Percentiles rank a stretch among this genome's conserved stretches.
Evolutionary conservation across 2,888 invertebrate genomes (phyloP).

Genomic region (Drosophila flavopinicola): DNA sequence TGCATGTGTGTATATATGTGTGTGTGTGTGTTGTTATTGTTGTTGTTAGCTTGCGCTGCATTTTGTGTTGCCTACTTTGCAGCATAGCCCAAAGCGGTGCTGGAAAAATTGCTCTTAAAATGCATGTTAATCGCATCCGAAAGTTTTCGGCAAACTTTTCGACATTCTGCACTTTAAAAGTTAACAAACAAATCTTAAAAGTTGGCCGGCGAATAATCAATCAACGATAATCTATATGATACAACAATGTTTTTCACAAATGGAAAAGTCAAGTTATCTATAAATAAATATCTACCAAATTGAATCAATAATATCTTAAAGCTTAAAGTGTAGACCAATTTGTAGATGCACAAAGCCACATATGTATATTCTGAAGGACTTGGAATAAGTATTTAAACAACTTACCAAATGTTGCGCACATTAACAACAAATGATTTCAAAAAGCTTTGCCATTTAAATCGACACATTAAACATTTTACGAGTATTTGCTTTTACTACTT

Average conservation of each 20-base stretch:
- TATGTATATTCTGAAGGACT: not conserved
- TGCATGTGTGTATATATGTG: constrained; percentile 4
- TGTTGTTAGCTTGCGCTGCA: constrained; percentile 21
- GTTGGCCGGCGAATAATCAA: not conserved
- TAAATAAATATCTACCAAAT: not conserved
- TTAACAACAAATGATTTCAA: too few relatives aligned
- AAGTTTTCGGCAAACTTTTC: constrained; percentile 12
- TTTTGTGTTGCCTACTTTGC: constrained; percentile 54
- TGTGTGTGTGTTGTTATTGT: constrained; percentile 5
- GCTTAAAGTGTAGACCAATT: too few relatives aligned
- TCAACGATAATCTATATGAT: not conserved
- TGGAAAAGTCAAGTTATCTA: not conserved
- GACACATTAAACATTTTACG: too few relatives aligned
- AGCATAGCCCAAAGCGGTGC: constrained; percentile 15
- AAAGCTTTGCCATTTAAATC: too few relatives aligned
- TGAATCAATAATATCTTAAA: not conserved
- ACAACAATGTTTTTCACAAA: not conserved
- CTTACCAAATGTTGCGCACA: too few relatives aligned
- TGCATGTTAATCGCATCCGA: constrained; percentile 21
- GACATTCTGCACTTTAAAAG: not conserved
- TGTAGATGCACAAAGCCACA: too few relatives aligned
- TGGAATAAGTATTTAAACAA: too few relatives aligned
- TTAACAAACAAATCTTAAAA: not conserved
- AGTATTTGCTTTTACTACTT: constrained; percentile 1
- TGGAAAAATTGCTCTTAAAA: constrained; percentile 23